A percentile compares a stretch with the other conserved stretches of the same genome.
Evolutionary conservation across 2,888 invertebrate genomes (phyloP).

Genomic region (Cantharis rustica): DNA sequence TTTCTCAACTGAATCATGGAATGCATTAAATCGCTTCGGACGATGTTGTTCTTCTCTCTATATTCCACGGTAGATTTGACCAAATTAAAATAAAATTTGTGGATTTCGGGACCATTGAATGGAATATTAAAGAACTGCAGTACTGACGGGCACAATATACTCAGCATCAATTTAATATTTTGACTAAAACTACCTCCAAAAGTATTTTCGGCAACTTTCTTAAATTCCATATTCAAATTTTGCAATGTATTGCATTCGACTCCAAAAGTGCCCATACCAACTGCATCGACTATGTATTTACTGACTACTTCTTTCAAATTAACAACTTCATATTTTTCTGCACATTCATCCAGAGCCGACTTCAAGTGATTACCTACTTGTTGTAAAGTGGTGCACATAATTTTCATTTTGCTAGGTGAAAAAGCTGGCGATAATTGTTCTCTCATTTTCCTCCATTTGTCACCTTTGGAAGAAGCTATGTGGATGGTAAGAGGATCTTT

Average conservation of each 20-base stretch:
- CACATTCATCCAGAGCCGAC: not conserved
- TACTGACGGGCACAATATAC: not conserved
- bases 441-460: not conserved
- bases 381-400: not conserved
- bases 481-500: not conserved
- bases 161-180: not conserved
- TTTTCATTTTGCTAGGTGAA: not conserved
- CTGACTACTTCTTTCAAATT: not conserved
- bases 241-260: not conserved
- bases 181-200: not conserved
- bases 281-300: not conserved
- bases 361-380: not conserved
- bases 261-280: not conserved
- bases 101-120: not conserved
- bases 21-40: not conserved
- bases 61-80: not conserved
- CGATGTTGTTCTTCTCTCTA: not conserved
- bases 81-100: not conserved
- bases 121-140: not conserved
- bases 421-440: not conserved
- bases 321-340: not conserved
- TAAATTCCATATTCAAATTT: not conserved
- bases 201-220: not conserved
- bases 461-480: not conserved
- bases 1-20: not conserved